A percentile compares a stretch with the other conserved stretches of the same genome.
These are phyloP conservation scores for Cyclophora albipunctata DNA, from an alignment of 2,888 invertebrate genomes.

Conservation along the genomic window DNA sequence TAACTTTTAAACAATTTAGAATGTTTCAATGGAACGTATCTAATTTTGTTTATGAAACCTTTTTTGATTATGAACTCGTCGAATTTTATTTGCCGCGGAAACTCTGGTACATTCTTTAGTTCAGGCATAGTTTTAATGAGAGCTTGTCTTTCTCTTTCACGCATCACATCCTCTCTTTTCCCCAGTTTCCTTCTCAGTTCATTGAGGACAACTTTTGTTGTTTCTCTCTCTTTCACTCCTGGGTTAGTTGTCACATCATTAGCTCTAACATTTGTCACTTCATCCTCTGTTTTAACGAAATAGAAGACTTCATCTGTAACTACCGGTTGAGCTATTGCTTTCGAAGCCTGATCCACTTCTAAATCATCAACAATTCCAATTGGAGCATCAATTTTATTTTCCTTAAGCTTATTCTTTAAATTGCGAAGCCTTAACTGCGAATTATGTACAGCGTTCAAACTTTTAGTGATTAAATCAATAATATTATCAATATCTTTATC, in stretches of 20 bases:
- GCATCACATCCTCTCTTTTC: constrained; percentile 64
- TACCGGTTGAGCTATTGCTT: constrained; percentile 42
- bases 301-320: constrained; percentile 66
- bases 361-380: constrained; percentile 11
- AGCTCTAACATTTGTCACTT: constrained; percentile 27
- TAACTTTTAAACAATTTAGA: constrained; percentile 26
- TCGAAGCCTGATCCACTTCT: constrained; percentile 34
- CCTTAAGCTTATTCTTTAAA: constrained; percentile 47
- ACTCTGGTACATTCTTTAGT: constrained; percentile 53
- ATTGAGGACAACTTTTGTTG: constrained; percentile 51
- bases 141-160: constrained; percentile 65
- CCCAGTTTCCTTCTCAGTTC: constrained; percentile 63
- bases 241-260: constrained; percentile 53
- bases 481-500: constrained; percentile 57
- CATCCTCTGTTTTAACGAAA: constrained; percentile 60
- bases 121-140: constrained; percentile 66
- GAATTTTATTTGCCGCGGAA: constrained; percentile 57
- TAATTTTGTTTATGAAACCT: constrained; percentile 50
- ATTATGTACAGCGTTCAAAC: constrained; percentile 46
- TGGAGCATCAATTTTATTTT: constrained; percentile 46
- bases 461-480: constrained; percentile 51
- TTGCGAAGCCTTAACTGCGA: constrained; percentile 58
- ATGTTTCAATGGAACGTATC: constrained; percentile 16
- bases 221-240: constrained; percentile 53
- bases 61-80: constrained; percentile 41